Evolutionary conservation across 2,888 invertebrate genomes (phyloP), one percentile per base, ranked within the genome.

Genomic region (Autographa pulchrina): DNA sequence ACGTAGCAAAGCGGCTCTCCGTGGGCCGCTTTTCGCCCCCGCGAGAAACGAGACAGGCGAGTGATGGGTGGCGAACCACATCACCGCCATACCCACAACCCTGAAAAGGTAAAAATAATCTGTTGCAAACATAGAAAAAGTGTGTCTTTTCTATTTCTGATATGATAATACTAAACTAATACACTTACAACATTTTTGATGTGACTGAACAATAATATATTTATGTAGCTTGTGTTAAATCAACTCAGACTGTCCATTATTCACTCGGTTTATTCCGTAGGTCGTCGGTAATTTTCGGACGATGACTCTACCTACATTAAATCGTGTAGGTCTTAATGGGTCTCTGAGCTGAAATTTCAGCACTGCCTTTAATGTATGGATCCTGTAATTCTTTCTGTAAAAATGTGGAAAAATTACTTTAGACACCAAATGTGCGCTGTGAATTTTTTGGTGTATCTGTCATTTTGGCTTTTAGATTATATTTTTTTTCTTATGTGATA

Each of bases 271-370:
- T 80, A 83, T 72, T 80, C 74, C 70, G 81, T 62, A 65, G 71
- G 77, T 71, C 59, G 75, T 70, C 69, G 74, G 62, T 65, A 75
- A 77, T 82, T 77, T 73, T 70, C 77, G 61, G 65, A 61, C 70
- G 71, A 79, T 76, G 82, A 60, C 72, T 74, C 52, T 65, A 72
- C 80, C 75, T 79, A 79, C 72, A 83, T 80, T 74, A 82, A 80
- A 72, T 82, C 64, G 75, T 74, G 66, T 75, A 63, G 70, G 69
- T 71, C 72, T 65, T 77, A 82, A 82, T 77, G 75, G 80, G 56
- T 35, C 59, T 70, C 65, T 60, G 25, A 67, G 73, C 70, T 73
- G 63, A 62, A 75, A 77, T 78, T 85, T 78, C 63, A 67, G 59
- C 70, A 63, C 59, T 60, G n/a, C 52, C 48, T 70, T 59, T 71